Percentiles rank a stretch among this genome's conserved stretches.
Evolutionary conservation across 2,797 vertebrate genomes (phyloP).

Genomic region (Hozukius guyotensis): DNA sequence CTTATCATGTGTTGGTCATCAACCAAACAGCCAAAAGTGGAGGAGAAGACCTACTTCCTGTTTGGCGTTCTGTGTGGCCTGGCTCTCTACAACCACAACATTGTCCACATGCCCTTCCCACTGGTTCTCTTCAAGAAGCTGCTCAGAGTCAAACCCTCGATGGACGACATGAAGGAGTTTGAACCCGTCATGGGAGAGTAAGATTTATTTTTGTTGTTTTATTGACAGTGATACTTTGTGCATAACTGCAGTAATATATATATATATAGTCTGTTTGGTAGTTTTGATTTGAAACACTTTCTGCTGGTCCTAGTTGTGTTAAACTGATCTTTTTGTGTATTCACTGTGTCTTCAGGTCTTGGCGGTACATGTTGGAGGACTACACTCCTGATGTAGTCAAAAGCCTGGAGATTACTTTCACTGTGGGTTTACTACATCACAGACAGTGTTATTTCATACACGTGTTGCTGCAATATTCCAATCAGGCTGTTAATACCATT

Average conservation of each 20-base stretch:
- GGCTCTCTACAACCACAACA: slow-evolving; percentile 93
- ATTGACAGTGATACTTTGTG: neutral
- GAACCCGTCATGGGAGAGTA: slow-evolving; percentile 87
- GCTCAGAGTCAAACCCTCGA: slow-evolving; percentile 85
- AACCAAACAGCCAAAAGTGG: slow-evolving; percentile 85
- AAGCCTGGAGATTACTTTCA: slow-evolving; percentile 84
- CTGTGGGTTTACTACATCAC: slow-evolving; percentile 75
- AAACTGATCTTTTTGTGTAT: neutral
- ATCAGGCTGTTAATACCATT: neutral
- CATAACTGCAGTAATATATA: neutral
- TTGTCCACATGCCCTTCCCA: slow-evolving; percentile 92
- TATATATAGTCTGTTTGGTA: neutral
- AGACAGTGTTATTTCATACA: neutral
- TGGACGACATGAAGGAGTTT: slow-evolving; percentile 93
- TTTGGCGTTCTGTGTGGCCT: slow-evolving; percentile 95
- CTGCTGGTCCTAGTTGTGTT: neutral
- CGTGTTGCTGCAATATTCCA: neutral
- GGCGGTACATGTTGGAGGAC: slow-evolving; percentile 87
- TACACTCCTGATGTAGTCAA: slow-evolving; percentile 85
- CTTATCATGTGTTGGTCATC: slow-evolving; percentile 5
- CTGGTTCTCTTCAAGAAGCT: slow-evolving; percentile 95
- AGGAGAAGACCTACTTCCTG: slow-evolving; percentile 91
- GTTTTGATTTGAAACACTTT: neutral
- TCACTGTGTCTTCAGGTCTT: slow-evolving; percentile 80
- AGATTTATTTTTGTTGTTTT: neutral